These are phyloP conservation scores for Heterohyrax brucei DNA, from an alignment of 2,797 vertebrate genomes.

Conservation along the genomic window DNA sequence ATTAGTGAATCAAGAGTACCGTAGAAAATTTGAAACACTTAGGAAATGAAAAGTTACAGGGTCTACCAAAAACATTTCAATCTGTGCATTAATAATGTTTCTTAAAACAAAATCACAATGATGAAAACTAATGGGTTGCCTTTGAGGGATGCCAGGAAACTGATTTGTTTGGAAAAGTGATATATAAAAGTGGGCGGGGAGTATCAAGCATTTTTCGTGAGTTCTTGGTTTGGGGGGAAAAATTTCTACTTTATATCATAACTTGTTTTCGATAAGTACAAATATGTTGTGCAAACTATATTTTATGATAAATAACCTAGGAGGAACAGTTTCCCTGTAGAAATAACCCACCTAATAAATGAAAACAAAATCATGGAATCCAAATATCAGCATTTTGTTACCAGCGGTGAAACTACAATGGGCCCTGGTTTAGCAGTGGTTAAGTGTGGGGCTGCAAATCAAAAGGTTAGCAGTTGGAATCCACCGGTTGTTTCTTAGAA, in stretches of 20 bases:
- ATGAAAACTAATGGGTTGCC: background rate
- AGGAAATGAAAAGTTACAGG: background rate
- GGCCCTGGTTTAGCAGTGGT: no score
- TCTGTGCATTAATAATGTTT: slow-evolving; percentile 3
- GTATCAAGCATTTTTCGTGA: background rate
- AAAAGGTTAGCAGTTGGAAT: no score
- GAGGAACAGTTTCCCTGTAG: background rate
- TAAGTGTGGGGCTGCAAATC: no score
- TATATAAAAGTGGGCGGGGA: background rate
- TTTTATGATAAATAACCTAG: background rate
- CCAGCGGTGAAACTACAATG: background rate
- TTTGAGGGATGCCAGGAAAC: slow-evolving; percentile 15
- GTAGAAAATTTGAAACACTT: background rate
- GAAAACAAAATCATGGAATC: background rate
- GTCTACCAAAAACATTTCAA: background rate
- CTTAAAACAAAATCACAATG: slow-evolving; percentile 21
- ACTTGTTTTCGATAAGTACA: no score
- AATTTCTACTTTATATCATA: no score
- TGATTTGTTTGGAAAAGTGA: slow-evolving; percentile 56
- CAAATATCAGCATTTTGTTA: slow-evolving; percentile 31
- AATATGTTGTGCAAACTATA: no score
- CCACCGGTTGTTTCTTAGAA: no score
- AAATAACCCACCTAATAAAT: slow-evolving; percentile 45
- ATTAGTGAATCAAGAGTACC: background rate
- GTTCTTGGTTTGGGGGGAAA: background rate